Evolutionary conservation across 2,113 vertebrate genomes (phyloP).

Genomic region (Anseranas semipalmata): DNA sequence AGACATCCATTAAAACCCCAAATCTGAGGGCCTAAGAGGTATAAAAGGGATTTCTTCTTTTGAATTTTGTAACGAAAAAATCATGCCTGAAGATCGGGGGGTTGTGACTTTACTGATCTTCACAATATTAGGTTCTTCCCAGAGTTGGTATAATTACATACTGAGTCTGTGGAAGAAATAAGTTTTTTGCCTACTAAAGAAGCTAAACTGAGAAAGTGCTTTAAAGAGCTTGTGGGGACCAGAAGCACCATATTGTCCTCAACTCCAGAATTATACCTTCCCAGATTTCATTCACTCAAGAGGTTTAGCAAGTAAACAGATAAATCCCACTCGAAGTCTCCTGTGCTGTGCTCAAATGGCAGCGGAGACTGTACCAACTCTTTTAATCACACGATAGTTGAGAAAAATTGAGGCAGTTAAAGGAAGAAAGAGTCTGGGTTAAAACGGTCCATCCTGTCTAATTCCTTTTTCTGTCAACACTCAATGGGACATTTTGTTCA

Average conservation of each 20-base stretch:
- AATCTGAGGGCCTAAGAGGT: background rate
- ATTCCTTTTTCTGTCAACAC: background rate
- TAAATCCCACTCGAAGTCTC: slow-evolving; percentile 23
- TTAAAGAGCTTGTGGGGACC: background rate
- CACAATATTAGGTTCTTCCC: background rate
- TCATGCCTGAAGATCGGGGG: background rate
- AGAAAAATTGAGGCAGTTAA: background rate
- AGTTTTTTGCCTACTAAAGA: background rate
- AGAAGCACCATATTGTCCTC: background rate
- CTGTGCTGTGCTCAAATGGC: background rate
- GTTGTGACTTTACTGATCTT: background rate
- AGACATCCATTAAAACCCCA: background rate
- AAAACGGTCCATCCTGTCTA: background rate
- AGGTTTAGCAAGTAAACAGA: background rate
- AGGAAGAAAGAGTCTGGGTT: background rate
- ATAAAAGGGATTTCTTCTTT: slow-evolving; percentile 8
- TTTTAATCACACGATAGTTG: background rate
- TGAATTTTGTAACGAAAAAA: background rate
- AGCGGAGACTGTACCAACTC: background rate
- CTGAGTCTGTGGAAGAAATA: background rate
- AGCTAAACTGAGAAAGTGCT: background rate
- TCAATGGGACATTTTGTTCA: background rate
- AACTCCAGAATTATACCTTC: background rate
- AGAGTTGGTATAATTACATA: slow-evolving; percentile 14
- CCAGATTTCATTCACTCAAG: background rate